These are phyloP conservation scores for Motacilla alba DNA, from an alignment of 2,113 vertebrate species.

Conservation along the genomic window DNA sequence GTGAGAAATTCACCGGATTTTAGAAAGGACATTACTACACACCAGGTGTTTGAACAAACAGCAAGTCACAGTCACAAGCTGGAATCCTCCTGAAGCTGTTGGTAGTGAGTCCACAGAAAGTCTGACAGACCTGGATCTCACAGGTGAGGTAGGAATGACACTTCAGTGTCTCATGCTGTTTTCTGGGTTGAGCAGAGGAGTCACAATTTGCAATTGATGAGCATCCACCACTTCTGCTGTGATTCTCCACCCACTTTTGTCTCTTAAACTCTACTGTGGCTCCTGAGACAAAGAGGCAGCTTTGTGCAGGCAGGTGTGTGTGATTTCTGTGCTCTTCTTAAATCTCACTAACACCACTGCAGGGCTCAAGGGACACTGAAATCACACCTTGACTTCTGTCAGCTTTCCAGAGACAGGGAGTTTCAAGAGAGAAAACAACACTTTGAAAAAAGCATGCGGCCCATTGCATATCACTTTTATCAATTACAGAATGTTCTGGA, in stretches of 20 bases:
- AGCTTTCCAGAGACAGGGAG: background rate
- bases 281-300: background rate
- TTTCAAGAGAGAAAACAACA: background rate
- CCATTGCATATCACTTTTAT: background rate
- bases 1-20: background rate
- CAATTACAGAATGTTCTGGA: background rate
- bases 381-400: background rate
- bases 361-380: background rate
- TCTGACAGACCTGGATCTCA: background rate
- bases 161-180: background rate
- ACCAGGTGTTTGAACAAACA: accelerated
- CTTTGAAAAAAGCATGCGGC: background rate
- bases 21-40: background rate
- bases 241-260: background rate
- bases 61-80: background rate
- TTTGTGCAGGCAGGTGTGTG: background rate
- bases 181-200: background rate
- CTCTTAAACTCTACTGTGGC: too few species aligned
- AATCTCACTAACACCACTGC: background rate
- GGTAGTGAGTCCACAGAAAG: background rate
- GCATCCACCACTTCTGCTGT: background rate
- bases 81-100: background rate
- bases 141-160: background rate
- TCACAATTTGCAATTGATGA: background rate
- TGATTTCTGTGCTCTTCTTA: background rate